Base-by-base conservation (phyloP, 2,113 vertebrate genomes). In the Ahaetulla prasina region DNA sequence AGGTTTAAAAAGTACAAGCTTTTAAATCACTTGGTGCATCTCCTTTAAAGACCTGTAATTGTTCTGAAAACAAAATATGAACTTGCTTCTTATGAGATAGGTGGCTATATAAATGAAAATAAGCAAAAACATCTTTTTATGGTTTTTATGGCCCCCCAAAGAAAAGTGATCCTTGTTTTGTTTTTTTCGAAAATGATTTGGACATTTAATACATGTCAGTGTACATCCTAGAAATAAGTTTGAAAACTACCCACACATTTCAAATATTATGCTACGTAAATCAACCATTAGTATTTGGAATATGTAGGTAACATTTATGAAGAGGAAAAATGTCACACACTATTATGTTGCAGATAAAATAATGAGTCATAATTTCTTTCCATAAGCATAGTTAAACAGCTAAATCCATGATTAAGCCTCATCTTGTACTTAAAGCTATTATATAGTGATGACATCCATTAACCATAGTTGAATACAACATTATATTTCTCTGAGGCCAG, bases 221-320 rank as follows among this genome's bases (percentile, higher is more conserved):
- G 20, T 60, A 57, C 88, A 35, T 35, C 88, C 87, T 91, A 91
- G 87, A 89, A 35, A 49, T 91, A 53, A 91, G 60, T 87, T 94
- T 80, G 94, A 85, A 94, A 85, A 50, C 43, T 23, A 20, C 27
- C 8, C 85, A 16, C n/a, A 23, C 25, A 23, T 87, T 92, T 63
- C 92, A 95, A 90, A 68, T 94, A 93, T 80, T 95, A 94, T 88
- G 92, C 27, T 80, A 74, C 94, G 53, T 90, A 95, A 92, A 91
- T 95, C 91, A 95, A 89, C 85, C 14, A 10, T 45, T 92, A 91
- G 90, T 96, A 7, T 93, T 95, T 90, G 89, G 54, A 92, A 23
- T 85, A 85, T 85, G 68, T n/a, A 7, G 22, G 27, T 45, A 39
- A 84, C 96, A 92, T 94, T 85, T 93, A 43, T 94, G n/a, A 27